Conservation (phyloP, 2,113 vertebrate genomes). For the Melanostigma gelatinosum region DNA sequence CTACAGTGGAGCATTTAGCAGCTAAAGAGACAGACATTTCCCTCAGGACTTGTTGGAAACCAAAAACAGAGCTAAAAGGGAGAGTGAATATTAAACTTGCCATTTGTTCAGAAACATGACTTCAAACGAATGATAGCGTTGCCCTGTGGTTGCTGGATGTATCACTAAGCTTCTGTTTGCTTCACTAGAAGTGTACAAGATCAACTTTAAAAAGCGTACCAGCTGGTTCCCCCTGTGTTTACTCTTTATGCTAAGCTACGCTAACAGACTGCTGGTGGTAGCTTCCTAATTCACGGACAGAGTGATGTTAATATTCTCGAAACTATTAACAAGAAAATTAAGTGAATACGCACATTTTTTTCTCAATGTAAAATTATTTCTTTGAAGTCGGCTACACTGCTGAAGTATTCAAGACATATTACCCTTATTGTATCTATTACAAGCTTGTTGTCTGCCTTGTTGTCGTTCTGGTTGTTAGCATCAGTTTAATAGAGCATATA, state of each 20-base stretch:
- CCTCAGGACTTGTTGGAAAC: constrained; percentile 1
- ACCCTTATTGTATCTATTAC: constrained; percentile 13
- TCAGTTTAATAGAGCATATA: constrained; percentile 41
- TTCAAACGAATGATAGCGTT: neutral
- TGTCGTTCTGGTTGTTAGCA: constrained; percentile 2
- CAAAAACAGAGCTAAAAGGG: neutral
- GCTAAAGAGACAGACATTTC: neutral
- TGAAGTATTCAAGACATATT: neutral
- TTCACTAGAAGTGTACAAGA: neutral
- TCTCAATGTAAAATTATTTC: neutral
- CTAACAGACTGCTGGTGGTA: neutral
- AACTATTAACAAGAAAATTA: neutral
- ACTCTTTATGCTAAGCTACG: constrained; percentile 13
- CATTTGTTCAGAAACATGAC: neutral
- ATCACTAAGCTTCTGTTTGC: no score
- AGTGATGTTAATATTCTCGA: neutral
- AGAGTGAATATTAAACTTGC: neutral
- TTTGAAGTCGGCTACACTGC: neutral
- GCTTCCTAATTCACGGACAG: neutral
- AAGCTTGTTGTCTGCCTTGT: constrained; percentile 8
- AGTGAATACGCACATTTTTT: neutral
- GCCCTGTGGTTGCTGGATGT: neutral
- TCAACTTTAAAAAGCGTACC: neutral
- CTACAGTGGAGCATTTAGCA: neutral
- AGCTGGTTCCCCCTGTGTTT: neutral